A percentile compares a stretch with the other conserved stretches of the same genome.
phyloP scores from a whole-genome alignment of 1,140 invertebrate genomes.

The Bombus superbus region DNA sequence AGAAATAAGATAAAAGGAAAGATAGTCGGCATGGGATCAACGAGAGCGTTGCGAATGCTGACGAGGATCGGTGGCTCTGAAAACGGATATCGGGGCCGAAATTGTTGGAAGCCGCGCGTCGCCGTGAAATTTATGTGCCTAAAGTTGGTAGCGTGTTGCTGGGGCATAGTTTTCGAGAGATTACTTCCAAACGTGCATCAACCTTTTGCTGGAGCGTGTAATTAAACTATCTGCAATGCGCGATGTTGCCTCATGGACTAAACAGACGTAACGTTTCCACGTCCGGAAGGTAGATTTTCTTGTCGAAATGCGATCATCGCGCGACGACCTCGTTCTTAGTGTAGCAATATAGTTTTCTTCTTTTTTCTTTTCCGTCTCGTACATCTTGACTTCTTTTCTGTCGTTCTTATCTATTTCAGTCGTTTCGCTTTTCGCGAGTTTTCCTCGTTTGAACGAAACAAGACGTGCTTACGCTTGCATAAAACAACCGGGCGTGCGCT shows the following conservation, averaged over 20 bases:
- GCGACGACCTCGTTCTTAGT: too few species aligned
- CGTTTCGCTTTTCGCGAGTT: neutral
- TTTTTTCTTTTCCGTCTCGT: neutral
- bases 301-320: conserved; percentile 20
- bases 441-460: neutral
- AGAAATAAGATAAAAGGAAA: neutral
- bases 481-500: neutral
- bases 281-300: neutral
- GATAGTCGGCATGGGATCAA: neutral
- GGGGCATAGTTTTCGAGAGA: conserved; percentile 46
- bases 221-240: conserved; percentile 41
- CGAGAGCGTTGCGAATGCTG: neutral
- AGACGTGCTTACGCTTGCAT: neutral
- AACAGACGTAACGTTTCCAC: conserved; percentile 31
- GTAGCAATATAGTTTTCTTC: neutral
- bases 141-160: conserved; percentile 38
- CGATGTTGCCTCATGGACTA: conserved; percentile 37
- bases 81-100: conserved; percentile 2
- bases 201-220: conserved; percentile 53
- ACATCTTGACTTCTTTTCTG: neutral
- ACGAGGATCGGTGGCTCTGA: neutral
- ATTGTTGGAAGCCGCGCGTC: conserved; percentile 15
- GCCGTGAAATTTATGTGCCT: conserved; percentile 45
- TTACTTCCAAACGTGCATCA: conserved; percentile 50
- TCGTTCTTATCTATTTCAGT: neutral